Evolutionary conservation across 2,113 vertebrate species (phyloP), one percentile per base, ranked within the genome.

Genomic region (Benitochromis conjunctus): DNA sequence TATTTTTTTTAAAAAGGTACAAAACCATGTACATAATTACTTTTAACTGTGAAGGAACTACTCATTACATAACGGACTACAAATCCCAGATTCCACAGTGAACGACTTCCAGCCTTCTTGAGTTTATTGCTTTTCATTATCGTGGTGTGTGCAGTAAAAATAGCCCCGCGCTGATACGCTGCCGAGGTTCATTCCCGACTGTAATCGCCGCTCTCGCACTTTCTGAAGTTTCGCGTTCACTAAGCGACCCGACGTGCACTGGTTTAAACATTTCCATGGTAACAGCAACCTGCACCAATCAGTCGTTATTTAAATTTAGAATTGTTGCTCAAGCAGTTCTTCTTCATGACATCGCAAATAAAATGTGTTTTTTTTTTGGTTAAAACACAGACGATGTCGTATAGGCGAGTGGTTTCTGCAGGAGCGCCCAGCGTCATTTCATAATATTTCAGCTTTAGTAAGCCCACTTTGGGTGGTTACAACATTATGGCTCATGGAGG

Each of bases 51-150:
- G 16, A 31, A 74, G 43, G 43, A 31, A 51, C 24, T 51, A 51
- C 43, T 51, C 43, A 12, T 31, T 19, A 48, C 16, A 74, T 74
- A 31, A 51, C 19, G 69, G 43, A 51, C 24, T 76, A 29, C 43
- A 76, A 19, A 74, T 29, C 43, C 69, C 43, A 51, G 16, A 48
- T 31, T 74, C 69, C 43, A 0, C 66, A 19, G 24, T 16, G 7
- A 69, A 24, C 1, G 1, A 29, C 0, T 74, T 11, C 41, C 41
- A 74, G 0, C 41, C 41, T 12, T 31, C 43, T 29, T 48, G 24
- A 29, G 16, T 0, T 51, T 29, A 51, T 19, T 76, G 24, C 16
- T 51, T 74, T 74, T 74, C 64, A 46, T 69, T 69, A 69, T 26
- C 5, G 1, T 0, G 41, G 66, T 11, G 41, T 11, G 66, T 48